Evolutionary conservation across 2,888 invertebrate species (phyloP).

Genomic region (Sinelater perroti): DNA sequence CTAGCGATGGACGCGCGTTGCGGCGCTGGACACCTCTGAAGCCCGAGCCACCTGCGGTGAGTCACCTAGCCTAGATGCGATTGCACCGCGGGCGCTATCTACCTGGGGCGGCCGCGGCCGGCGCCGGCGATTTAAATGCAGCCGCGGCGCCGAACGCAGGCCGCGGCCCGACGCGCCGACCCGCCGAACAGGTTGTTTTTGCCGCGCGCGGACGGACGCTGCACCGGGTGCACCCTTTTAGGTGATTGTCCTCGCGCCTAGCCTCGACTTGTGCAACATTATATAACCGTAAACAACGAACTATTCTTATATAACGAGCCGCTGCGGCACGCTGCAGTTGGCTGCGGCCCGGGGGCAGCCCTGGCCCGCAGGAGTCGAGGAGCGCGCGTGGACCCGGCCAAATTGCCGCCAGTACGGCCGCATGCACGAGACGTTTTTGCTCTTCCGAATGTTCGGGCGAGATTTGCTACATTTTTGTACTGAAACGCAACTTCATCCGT

Average conservation of each 20-base stretch:
- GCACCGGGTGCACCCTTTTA: constrained; percentile 14
- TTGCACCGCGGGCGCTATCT: constrained; percentile 4
- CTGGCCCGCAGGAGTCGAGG: too few species aligned
- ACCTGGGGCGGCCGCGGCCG: too few species aligned
- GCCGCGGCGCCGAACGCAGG: too few species aligned
- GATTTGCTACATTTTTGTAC: too few species aligned
- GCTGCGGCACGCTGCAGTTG: neutral
- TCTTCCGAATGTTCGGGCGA: too few species aligned
- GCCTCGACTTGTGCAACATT: constrained; percentile 8
- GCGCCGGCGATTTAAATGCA: too few species aligned
- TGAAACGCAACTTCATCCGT: too few species aligned
- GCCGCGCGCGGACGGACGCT: too few species aligned
- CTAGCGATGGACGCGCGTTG: constrained; percentile 49
- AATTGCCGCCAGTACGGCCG: too few species aligned
- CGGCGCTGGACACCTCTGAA: constrained; percentile 43
- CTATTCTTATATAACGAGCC: constrained; percentile 1
- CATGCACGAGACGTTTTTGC: too few species aligned
- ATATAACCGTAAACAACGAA: constrained; percentile 7
- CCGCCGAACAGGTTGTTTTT: constrained; percentile 35
- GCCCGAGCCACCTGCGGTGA: constrained; percentile 45
- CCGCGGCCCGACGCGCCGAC: too few species aligned
- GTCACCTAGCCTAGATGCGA: constrained; percentile 37
- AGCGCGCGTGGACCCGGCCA: too few species aligned
- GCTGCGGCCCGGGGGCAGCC: neutral
- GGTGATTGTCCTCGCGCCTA: constrained; percentile 1